Base-by-base conservation (phyloP, 2,113 vertebrate genomes). In the Coracopsis vasa region DNA sequence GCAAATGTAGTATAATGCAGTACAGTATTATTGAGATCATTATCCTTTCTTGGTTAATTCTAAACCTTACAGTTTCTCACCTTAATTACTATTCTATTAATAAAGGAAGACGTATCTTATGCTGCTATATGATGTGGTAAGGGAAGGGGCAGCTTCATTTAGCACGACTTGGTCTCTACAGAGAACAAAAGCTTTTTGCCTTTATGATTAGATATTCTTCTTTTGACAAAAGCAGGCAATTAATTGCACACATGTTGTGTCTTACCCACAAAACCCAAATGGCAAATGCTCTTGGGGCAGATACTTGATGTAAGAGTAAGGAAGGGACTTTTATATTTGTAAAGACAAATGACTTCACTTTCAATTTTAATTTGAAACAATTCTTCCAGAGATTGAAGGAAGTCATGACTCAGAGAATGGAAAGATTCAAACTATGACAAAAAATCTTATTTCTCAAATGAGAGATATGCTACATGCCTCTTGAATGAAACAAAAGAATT, bases 161-260 rank as follows among this genome's bases (percentile, higher is more conserved):
- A 94, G 61, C 81, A 86, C 1, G 1, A 56, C 58, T 95, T 96
- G 70, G 71, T 93, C 75, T 92, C 91, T 92, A 33, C 13, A 71
- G 82, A 94, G 88, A 93, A 88, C 78, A 95, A 97, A 97, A 92
- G 45, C 61, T 50, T 94, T 94, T 95, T 95, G 72, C 79, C 54
- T 80, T 94, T 87, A 71, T 80, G 70, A 95, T 97, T 92, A 97
- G 94, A 93, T 82, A 93, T 53, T 90, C 58, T 78, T 93, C 54
- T 88, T 96, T 93, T 94, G 47, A 94, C 77, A 94, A 96, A 96
- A 84, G 50, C 58, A 94, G 41, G 75, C 81, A 96, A 94, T 95
- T 97, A 96, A 85, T 80, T 80, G 62, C 75, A 87, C 31, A 35
- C 95, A 74, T 74, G 61, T 92, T 82, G 54, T 69, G 88, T 61